phyloP scores from a whole-genome alignment of 2,888 invertebrate genomes.

The Caprella mutica region DNA sequence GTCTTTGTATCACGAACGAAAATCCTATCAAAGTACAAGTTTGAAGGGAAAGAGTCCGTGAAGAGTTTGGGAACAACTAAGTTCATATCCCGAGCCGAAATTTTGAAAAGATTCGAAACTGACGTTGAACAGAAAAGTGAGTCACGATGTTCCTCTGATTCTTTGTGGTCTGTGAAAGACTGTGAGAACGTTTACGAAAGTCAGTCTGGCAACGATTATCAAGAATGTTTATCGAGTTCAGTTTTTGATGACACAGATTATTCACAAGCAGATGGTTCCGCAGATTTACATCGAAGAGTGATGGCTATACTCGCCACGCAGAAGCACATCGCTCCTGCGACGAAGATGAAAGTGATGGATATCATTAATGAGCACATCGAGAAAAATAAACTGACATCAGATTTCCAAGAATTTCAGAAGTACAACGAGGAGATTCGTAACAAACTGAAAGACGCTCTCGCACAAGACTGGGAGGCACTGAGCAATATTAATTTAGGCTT shows the following conservation, averaged over 20 bases:
- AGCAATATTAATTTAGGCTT: conserved; percentile 37
- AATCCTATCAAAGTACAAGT: conserved; percentile 28
- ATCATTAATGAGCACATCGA: conserved; percentile 26
- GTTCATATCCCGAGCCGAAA: too few relatives aligned
- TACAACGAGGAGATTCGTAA: conserved; percentile 31
- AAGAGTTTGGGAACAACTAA: neutral
- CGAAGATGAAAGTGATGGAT: conserved; percentile 22
- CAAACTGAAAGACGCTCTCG: conserved; percentile 29
- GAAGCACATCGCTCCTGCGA: conserved; percentile 13
- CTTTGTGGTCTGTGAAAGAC: conserved; percentile 7
- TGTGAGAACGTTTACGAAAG: neutral
- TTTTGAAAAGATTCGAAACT: too few relatives aligned
- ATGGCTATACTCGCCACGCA: conserved; percentile 19
- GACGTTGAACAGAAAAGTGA: neutral
- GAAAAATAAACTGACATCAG: conserved; percentile 10
- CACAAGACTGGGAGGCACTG: conserved; percentile 34
- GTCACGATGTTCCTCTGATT: too few relatives aligned
- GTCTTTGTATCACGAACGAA: conserved; percentile 35
- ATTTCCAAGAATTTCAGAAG: conserved; percentile 18
- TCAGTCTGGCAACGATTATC: too few relatives aligned
- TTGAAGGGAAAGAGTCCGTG: neutral
- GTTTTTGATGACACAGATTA: too few relatives aligned
- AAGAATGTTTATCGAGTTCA: too few relatives aligned
- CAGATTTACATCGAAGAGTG: conserved; percentile 22
- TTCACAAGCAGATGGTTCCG: too few relatives aligned